Evolutionary conservation across 1,140 invertebrate species (phyloP), one percentile per base, ranked within the genome.

Genomic region (Delia radicum): DNA sequence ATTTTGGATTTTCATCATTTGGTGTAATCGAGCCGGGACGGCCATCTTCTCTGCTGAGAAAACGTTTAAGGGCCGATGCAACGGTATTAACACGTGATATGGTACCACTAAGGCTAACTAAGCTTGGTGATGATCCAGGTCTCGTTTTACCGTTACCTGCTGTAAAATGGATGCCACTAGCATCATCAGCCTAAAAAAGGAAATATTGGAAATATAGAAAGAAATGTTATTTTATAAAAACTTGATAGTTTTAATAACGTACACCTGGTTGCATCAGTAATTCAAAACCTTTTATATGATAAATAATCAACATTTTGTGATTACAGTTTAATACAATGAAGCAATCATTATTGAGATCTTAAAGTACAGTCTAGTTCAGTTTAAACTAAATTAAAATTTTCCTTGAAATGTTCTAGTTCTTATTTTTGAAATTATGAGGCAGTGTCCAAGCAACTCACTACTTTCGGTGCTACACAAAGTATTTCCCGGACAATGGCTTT

Each of bases 21-120:
- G 85, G 85, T 13, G 85, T 85, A 28, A 81, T 79, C 0, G 86
- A 85, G 15, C 79, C 82, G 10, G 81, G 81, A 8, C 83, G 78
- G 72, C 81, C 86, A 15, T 93, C 92, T 48, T 94, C 93, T 61
- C 91, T 90, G 61, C 91, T 93, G 78, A 95, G 93, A 55, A 95
- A 85, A 79, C 92, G 88, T 76, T 92, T 93, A 1, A 95, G 82
- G 77, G 93, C 91, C 12, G 90, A 94, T 0, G 93, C 93, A 8
- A 94, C 93, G 0, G 91, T 92, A 75, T 91, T 93, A 0, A 92
- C 90, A 29, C 93, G 86, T 0, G 92, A 90, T 75, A 95, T 89
- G 0, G 93, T 92, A 7, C 89, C 88, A 78, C 88, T 84, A 76
- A 89, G 81, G 81, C 88, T 85, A 37, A 83, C 85, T 55, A 88